These are phyloP conservation scores for Toxotes jaculatrix DNA, from an alignment of 2,113 vertebrate genomes.

Conservation along the genomic window DNA sequence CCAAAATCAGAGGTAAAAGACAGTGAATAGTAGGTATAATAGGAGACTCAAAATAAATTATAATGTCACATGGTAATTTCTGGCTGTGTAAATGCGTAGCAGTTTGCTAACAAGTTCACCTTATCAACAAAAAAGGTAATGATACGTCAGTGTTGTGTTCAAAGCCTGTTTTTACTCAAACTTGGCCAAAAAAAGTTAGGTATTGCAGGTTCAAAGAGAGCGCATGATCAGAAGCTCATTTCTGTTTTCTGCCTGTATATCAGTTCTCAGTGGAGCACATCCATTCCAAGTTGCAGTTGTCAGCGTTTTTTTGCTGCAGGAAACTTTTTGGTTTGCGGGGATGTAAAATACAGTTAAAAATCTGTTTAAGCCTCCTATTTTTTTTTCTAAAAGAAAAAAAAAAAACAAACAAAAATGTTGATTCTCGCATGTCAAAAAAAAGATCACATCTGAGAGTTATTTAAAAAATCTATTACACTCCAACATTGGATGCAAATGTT, in stretches of 20 bases:
- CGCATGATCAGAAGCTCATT: not conserved
- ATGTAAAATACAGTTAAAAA: not conserved
- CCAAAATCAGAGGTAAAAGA: not conserved
- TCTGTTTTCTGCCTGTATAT: not conserved
- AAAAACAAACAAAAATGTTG: not conserved
- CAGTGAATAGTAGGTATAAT: no score
- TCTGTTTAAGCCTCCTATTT: not conserved
- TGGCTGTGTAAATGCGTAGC: not conserved
- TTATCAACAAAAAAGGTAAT: not conserved
- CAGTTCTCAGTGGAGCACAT: not conserved
- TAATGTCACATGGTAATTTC: not conserved
- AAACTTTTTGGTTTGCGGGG: not conserved
- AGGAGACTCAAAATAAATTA: no score
- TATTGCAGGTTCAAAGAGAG: not conserved
- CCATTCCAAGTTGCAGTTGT: not conserved
- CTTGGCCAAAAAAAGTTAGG: not conserved
- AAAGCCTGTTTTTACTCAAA: not conserved
- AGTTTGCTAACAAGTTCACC: not conserved
- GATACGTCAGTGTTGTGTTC: not conserved
- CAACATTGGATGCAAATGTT: not conserved
- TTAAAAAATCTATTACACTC: not conserved
- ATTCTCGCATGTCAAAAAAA: no score
- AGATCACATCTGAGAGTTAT: no score
- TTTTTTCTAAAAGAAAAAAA: not conserved
- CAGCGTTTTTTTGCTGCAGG: not conserved